A percentile compares a stretch with the other conserved stretches of the same genome.
Conservation (phyloP, 2,113 vertebrate species). For the Choloepus hoffmanni region DNA sequence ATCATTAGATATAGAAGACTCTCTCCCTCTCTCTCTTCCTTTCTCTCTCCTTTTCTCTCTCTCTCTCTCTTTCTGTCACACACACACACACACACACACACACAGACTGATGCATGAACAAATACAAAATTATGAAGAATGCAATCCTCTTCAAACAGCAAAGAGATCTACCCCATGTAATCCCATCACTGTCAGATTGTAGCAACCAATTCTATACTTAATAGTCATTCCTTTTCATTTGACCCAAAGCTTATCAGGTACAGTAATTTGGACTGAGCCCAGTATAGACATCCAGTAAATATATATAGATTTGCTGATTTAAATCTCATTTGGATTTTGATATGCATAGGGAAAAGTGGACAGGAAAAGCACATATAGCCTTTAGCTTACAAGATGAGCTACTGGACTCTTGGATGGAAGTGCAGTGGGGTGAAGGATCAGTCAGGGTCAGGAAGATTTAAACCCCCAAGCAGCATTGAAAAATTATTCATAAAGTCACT, state of each 20-base stretch:
- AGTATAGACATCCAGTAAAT: not conserved
- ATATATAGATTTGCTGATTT: constrained; percentile 5
- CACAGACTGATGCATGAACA: not conserved
- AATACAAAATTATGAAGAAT: not conserved
- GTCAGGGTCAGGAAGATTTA: not conserved
- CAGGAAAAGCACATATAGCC: not conserved
- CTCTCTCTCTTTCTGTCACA: not conserved
- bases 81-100: not conserved
- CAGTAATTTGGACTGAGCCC: not conserved
- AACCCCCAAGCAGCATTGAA: not conserved
- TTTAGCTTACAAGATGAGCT: not conserved
- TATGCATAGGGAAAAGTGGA: not conserved
- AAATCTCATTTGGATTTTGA: not conserved
- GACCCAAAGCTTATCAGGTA: not conserved
- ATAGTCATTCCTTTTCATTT: not conserved
- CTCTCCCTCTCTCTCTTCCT: too few relatives aligned
- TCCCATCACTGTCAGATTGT: not conserved
- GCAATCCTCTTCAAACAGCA: not conserved
- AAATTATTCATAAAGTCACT: constrained; percentile 36
- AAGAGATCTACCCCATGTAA: not conserved
- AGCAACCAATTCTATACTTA: not conserved
- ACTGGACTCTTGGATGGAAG: not conserved
- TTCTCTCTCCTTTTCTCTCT: too few relatives aligned
- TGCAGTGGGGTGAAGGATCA: not conserved
- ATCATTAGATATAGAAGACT: constrained; percentile 19